Percentiles rank a stretch among this genome's conserved stretches.
Evolutionary conservation across 2,113 vertebrate genomes (phyloP).

Genomic region (Ptychochromis oligacanthus): DNA sequence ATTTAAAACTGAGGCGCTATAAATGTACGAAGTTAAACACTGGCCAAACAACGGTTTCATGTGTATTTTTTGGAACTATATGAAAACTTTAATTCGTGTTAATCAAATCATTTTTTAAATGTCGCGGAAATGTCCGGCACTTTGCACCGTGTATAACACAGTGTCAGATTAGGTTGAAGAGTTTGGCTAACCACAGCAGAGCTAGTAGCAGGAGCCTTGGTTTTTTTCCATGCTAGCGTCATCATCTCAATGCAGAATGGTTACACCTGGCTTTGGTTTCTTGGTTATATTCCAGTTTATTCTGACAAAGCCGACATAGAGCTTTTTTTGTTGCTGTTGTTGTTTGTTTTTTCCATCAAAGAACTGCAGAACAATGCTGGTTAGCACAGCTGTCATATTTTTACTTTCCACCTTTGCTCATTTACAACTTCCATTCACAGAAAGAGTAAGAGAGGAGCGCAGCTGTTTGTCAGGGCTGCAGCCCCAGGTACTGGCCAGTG

Average conservation of each 20-base stretch:
- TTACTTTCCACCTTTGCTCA: too few species aligned
- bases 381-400: not conserved
- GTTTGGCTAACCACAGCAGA: not conserved
- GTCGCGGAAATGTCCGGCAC: not conserved
- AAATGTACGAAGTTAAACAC: not conserved
- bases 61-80: not conserved
- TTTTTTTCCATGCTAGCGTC: not conserved
- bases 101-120: not conserved
- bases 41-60: not conserved
- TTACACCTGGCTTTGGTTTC: not conserved
- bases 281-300: too few species aligned
- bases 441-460: too few species aligned
- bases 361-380: not conserved
- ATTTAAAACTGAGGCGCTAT: not conserved
- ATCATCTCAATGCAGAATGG: not conserved
- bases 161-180: not conserved
- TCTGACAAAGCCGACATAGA: too few species aligned
- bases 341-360: too few species aligned
- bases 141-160: not conserved
- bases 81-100: not conserved
- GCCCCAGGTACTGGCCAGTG: too few species aligned
- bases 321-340: too few species aligned
- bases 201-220: not conserved
- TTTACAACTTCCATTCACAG: too few species aligned
- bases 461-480: not conserved